Evolutionary conservation across 2,888 invertebrate genomes (phyloP), one percentile per base, ranked within the genome.

Genomic region (Dione vanillae): DNA sequence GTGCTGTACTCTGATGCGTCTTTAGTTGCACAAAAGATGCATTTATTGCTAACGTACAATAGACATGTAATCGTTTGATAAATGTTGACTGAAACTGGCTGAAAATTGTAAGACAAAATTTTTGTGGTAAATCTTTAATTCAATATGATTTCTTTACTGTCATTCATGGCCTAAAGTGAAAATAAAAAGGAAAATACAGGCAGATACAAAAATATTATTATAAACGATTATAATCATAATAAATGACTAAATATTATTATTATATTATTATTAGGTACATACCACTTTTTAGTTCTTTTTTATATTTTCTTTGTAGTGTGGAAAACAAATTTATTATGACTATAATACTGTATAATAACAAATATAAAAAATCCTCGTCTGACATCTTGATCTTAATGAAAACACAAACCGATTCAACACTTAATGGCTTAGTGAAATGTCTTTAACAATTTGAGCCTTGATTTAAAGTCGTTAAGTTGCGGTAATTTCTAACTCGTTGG

Each of bases 401-500:
- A 11, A 56, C n/a, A n/a, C 37, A 54, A n/a, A 5, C 1, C n/a
- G 16, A 1, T 56, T 11, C 16, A 40, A 35, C 8, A 20, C 14
- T 58, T 49, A 47, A 27, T 14, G 40, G 19, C 19, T n/a, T 45
- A 68, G 35, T n/a, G 54, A 45, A 69, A 54, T 37, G 45, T 65
- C 40, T 41, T 54, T 16, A 56, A 40, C 35, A 27, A 56, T 58
- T 47, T 58, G 27, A 43, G 67, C 65, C 37, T 71, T 37, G 68
- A 65, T 65, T 68, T 59, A 61, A 65, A 70, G 65, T 67, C 41
- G 65, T 69, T 69, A 67, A 66, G 65, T 67, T 70, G 65, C n/a
- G 62, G 56, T 69, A 69, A 59, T 69, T 64, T 49, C 58, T 64
- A 72, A 70, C 68, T 72, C 74, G 65, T 61, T 72, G 58, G n/a